A percentile compares a stretch with the other conserved stretches of the same genome.
phyloP scores from a whole-genome alignment of 2,797 vertebrate species.

The Clamator glandarius region DNA sequence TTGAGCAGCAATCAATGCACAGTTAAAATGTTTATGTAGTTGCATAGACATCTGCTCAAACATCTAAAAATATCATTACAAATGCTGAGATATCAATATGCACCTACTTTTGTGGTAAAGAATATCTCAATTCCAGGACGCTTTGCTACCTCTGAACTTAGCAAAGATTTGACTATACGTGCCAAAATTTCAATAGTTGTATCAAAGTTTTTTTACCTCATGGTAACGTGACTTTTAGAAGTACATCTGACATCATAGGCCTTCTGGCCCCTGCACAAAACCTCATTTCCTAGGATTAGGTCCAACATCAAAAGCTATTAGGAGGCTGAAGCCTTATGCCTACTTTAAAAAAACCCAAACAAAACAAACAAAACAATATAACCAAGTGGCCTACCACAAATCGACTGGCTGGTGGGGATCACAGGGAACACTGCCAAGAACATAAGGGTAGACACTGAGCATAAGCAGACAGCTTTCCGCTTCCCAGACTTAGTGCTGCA shows the following conservation, averaged over 20 bases:
- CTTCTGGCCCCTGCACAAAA: not conserved
- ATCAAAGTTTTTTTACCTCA: not conserved
- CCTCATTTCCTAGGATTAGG: not conserved
- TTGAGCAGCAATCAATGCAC: not conserved
- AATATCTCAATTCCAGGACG: not conserved
- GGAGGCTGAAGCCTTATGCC: not conserved
- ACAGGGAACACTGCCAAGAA: not conserved
- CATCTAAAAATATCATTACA: not conserved
- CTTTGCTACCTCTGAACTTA: not conserved
- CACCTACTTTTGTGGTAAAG: too few species aligned
- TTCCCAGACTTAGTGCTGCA: not conserved
- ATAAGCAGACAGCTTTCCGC: not conserved
- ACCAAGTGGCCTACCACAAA: not conserved
- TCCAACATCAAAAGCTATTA: not conserved
- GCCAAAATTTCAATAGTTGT: not conserved
- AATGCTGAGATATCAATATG: not conserved
- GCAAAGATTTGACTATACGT: not conserved
- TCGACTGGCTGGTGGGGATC: not conserved
- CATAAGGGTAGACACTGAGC: not conserved
- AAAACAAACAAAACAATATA: not conserved
- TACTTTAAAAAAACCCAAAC: not conserved
- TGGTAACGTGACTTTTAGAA: not conserved
- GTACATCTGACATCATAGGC: not conserved
- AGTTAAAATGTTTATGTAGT: fast-evolving
- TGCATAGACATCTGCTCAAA: not conserved